These are phyloP conservation scores for Orthosia gracilis DNA, from an alignment of 2,888 invertebrate genomes.

Conservation along the genomic window DNA sequence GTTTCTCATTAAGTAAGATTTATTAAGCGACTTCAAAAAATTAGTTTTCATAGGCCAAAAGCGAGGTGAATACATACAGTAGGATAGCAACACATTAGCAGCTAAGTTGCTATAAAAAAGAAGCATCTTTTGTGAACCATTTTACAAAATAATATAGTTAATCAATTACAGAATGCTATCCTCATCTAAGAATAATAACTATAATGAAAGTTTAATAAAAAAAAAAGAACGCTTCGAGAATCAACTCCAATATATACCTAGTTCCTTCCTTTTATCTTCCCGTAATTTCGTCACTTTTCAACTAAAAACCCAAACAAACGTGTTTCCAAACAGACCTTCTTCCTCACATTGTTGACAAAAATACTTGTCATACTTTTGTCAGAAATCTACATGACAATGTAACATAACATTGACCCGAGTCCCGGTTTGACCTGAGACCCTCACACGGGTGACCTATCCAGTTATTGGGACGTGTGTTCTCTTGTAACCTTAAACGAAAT, in stretches of 20 bases:
- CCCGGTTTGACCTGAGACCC: conserved; percentile 78
- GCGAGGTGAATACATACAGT: background rate
- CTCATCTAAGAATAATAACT: too few relatives aligned
- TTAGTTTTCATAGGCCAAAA: background rate
- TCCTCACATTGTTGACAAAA: conserved; percentile 74
- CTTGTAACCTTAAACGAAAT: conserved; percentile 74
- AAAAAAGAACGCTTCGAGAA: background rate
- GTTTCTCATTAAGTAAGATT: background rate
- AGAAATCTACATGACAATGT: conserved; percentile 86
- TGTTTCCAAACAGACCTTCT: conserved; percentile 21
- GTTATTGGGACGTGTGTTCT: conserved; percentile 83
- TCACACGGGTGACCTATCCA: conserved; percentile 82
- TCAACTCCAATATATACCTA: background rate
- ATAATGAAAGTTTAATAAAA: too few relatives aligned
- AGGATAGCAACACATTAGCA: background rate
- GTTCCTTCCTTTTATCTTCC: too few relatives aligned
- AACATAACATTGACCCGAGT: conserved; percentile 85
- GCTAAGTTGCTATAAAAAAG: background rate
- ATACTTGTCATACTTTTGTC: conserved; percentile 73
- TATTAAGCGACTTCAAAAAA: background rate
- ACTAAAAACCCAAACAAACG: conserved; percentile 8
- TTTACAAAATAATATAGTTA: too few relatives aligned
- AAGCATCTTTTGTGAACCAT: too few relatives aligned
- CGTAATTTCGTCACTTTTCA: background rate
- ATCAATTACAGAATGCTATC: too few relatives aligned